Percentiles rank a stretch among this genome's conserved stretches.
Conservation (phyloP, 2,113 vertebrate species). For the Vombatus ursinus region DNA sequence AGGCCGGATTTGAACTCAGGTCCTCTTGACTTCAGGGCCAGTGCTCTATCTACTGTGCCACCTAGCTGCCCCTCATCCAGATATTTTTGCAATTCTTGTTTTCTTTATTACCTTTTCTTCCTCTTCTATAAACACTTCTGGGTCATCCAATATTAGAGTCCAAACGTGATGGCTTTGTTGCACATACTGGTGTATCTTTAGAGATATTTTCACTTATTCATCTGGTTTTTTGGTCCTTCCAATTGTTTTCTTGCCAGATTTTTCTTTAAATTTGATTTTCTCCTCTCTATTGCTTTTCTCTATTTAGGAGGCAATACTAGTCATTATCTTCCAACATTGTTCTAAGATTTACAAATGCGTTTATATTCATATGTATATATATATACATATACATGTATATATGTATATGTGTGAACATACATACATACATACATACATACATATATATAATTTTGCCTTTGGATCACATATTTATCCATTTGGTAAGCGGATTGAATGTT, state of each 20-base stretch:
- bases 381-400: no score
- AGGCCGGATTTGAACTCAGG: no score
- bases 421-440: no score
- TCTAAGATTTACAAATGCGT: background rate
- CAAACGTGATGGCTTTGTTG: background rate
- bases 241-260: background rate
- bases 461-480: background rate
- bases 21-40: no score
- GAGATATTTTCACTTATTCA: background rate
- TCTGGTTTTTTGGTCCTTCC: background rate
- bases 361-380: background rate
- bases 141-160: background rate
- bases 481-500: background rate
- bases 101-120: background rate
- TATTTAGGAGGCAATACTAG: background rate
- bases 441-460: background rate
- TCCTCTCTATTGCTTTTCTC: background rate
- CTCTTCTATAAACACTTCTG: background rate
- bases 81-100: background rate
- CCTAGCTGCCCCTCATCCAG: no score
- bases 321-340: background rate
- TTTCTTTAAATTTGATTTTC: background rate
- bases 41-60: no score
- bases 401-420: no score
- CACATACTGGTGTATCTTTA: background rate